Base-by-base conservation (phyloP, 1,140 invertebrate species). In the Choristoneura fumiferana region DNA sequence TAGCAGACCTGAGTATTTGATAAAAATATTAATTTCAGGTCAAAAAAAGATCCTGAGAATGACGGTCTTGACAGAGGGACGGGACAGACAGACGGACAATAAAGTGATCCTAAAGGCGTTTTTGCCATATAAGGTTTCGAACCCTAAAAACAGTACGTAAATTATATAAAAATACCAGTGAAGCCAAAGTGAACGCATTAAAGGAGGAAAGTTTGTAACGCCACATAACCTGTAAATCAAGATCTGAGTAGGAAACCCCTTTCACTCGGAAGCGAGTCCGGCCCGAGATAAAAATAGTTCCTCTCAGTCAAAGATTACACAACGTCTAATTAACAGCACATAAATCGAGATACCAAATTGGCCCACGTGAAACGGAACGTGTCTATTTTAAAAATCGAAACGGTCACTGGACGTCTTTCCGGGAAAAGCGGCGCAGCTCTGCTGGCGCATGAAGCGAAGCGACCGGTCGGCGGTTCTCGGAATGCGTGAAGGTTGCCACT, bases 301-400 rank as follows among this genome's bases (percentile, higher is more conserved):
- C 69, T 61, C 66, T 77, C 64, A 74, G 76, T 72, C 67, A 74
- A 63, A 63, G 72, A 78, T 81, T 73, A 76, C 78, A 73, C 69
- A 71, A 75, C 69, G 65, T 67, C 71, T 79, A 78, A 79, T 78
- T 75, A 73, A 69, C 62, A 60, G 65, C 34, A 61, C 67, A 76
- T 78, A 80, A 81, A 76, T 79, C 70, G 54, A 38, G 63, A 62
- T 61, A 38, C 61, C 66, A 63, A 67, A 62, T 61, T 45, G 49
- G 63, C 58, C 56, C 58, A 65, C 63, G 62, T 73, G 68, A 81
- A 81, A 83, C 76, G 77, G 80, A 78, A 73, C 72, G 73, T 55
- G 69, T 76, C 76, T 78, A 78, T 79, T 82, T 82, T 73, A 75
- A 81, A 83, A 83, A 86, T 76, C 72, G 74, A 81, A 86, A 69